A percentile compares a stretch with the other conserved stretches of the same genome.
These are phyloP conservation scores for Antechinus stuartii DNA, from an alignment of 2,113 vertebrate genomes.

Conservation along the genomic window DNA sequence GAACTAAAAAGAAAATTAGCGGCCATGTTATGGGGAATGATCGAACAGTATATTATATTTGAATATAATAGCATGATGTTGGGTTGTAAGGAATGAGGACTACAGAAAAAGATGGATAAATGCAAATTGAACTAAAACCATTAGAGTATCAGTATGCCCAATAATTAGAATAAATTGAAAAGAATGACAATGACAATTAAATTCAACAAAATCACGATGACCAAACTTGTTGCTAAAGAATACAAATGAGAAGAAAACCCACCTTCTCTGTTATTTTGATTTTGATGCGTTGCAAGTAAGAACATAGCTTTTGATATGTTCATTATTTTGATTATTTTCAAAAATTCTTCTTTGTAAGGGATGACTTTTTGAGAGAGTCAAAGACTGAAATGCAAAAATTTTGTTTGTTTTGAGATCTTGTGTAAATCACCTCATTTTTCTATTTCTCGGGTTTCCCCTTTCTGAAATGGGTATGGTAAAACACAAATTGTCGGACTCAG, in stretches of 20 bases:
- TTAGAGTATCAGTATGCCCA: background rate
- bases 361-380: background rate
- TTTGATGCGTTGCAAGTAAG: background rate
- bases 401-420: background rate
- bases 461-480: background rate
- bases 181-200: background rate
- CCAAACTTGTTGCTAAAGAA: background rate
- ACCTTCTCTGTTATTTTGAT: background rate
- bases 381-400: background rate
- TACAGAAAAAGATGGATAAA: background rate
- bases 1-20: background rate
- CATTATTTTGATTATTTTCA: background rate
- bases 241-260: background rate
- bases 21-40: background rate
- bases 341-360: background rate
- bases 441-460: background rate
- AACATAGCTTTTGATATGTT: background rate
- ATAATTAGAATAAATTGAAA: background rate
- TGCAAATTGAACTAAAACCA: background rate
- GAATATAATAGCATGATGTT: background rate
- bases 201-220: background rate
- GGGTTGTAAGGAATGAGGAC: background rate
- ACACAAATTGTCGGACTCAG: background rate
- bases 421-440: background rate
- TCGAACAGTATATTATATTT: background rate